Conservation (phyloP, 2,888 invertebrate species). For the Siphlonurus alternatus region DNA sequence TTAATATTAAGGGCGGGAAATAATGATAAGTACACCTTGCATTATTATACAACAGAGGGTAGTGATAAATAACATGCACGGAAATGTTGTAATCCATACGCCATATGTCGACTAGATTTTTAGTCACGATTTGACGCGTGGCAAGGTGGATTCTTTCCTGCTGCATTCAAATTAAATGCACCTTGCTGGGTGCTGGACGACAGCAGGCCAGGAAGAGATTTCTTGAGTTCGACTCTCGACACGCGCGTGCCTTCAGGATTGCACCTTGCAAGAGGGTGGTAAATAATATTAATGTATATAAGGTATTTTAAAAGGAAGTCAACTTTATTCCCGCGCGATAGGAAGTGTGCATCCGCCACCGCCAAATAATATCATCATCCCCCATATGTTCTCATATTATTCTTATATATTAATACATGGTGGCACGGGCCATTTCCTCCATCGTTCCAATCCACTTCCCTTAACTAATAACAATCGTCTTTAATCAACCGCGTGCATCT, state of each 20-base stretch:
- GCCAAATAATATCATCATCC: background rate
- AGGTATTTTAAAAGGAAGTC: too few species aligned
- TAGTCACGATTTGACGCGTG: too few species aligned
- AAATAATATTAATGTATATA: background rate
- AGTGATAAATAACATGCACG: too few species aligned
- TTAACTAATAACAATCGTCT: background rate
- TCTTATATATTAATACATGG: too few species aligned
- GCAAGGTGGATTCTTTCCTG: too few species aligned
- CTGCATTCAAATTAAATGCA: too few species aligned
- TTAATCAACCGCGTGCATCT: background rate
- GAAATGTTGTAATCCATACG: too few species aligned
- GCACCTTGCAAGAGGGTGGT: background rate
- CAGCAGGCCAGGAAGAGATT: background rate
- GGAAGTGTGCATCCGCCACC: background rate
- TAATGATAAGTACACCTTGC: background rate
- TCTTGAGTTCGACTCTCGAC: background rate
- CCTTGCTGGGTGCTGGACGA: too few species aligned
- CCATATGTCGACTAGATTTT: too few species aligned
- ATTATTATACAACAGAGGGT: background rate
- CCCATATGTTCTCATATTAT: background rate
- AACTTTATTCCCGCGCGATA: too few species aligned
- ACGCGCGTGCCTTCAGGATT: background rate
- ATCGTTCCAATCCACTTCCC: background rate
- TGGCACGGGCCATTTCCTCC: background rate
- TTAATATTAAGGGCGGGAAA: too few species aligned